phyloP scores from a whole-genome alignment of 1,140 invertebrate species.

The Aphelenchoides besseyi region DNA sequence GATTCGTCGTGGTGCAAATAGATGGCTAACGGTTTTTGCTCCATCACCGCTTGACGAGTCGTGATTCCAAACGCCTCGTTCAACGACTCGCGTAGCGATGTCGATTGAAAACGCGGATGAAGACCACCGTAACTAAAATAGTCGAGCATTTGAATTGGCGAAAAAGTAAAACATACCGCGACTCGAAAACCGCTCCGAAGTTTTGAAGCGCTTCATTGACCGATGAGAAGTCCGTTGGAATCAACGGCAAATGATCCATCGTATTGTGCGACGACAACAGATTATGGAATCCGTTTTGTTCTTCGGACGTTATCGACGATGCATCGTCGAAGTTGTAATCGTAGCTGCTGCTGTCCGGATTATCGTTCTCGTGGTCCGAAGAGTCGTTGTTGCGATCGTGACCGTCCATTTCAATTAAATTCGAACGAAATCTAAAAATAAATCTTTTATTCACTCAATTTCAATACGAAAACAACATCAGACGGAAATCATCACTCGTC shows the following conservation, averaged over 20 bases:
- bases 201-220: conserved; percentile 46
- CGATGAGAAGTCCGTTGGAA: conserved; percentile 46
- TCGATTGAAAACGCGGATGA: conserved; percentile 34
- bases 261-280: background rate
- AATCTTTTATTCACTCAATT: background rate
- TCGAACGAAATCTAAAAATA: background rate
- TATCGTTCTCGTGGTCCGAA: background rate
- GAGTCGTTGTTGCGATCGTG: background rate
- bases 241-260: conserved; percentile 27
- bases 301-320: background rate
- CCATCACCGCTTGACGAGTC: conserved; percentile 4
- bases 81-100: conserved; percentile 31
- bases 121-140: conserved; percentile 40
- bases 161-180: conserved; percentile 34
- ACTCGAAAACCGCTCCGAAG: conserved; percentile 47
- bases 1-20: conserved; percentile 46
- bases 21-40: conserved; percentile 42
- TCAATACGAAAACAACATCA: conserved; percentile 3
- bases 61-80: conserved; percentile 38
- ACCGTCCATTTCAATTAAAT: background rate
- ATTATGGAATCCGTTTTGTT: background rate
- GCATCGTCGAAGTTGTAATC: background rate
- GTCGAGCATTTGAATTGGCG: conserved; percentile 4
- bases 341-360: background rate
- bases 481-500: background rate